Base-by-base conservation (phyloP, 2,113 vertebrate species). In the Zosterops borbonicus region DNA sequence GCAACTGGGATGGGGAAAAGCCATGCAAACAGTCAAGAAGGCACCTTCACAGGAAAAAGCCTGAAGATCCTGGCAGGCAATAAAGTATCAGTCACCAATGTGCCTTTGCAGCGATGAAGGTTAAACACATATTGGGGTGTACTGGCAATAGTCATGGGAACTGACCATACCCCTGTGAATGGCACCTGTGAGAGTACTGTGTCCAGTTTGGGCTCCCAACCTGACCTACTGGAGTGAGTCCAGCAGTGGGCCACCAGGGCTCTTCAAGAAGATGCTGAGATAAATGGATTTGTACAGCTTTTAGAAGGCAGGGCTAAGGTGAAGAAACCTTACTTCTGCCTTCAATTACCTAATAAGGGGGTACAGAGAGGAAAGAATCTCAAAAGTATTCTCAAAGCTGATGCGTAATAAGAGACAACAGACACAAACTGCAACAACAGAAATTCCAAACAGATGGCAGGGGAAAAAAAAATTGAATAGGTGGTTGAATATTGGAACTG, bases 401-500 rank as follows among this genome's bases (percentile, higher is more conserved):
- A 84, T 46, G 9, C 3, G 23, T 87, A 31, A 56, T 49, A 42
- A 89, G 35, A 73, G 11, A 31, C 56, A 78, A 53, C 24, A 83
- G 63, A 64, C 27, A 84, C 12, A 83, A 94, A 64, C 41, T 49
- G 37, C n/a, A 91, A 60, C 9, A 86, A 68, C 9, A 83, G 18
- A 83, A 91, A 94, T 56, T 27, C 33, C 76, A 73, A 71, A 60
- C 1, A 71, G 27, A 21, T 59, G 60, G 1, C 39, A 63, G 20
- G 12, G 14, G 12, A 9, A 5, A 63, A 52, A 52, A 82, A 52
- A 19, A 44, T 21, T 0, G 1, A 8, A 23, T 62, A 4, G 2
- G 12, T 56, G 18, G 9, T 24, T 74, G 31, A 85, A 70, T 59
- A 78, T 12, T 52, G 29, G 16, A 85, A 58, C 37, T 28, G 55